A percentile compares a stretch with the other conserved stretches of the same genome.
Evolutionary conservation across 92 coral and sea anemone species (phyloP).

Genomic region (Anthopleura xanthogrammica): DNA sequence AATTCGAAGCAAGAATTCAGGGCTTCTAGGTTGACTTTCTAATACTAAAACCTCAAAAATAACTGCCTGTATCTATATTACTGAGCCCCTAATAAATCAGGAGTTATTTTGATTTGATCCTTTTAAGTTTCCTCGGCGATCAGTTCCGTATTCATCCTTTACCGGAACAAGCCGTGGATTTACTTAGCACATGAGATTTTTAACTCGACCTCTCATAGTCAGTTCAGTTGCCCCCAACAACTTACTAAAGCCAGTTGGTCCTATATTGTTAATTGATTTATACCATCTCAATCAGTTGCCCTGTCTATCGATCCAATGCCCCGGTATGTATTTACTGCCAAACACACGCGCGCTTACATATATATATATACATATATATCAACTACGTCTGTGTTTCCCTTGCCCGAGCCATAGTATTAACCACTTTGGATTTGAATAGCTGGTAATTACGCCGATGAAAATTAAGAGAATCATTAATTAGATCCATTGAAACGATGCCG

Average conservation of each 20-base stretch:
- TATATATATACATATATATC: no score
- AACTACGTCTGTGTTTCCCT: not conserved
- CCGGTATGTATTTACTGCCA: not conserved
- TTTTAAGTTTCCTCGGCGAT: not conserved
- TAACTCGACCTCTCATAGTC: slow-evolving; percentile 5
- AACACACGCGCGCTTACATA: not conserved
- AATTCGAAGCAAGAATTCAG: not conserved
- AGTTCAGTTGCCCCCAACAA: slow-evolving; percentile 15
- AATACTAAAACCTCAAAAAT: not conserved
- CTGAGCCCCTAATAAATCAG: not conserved
- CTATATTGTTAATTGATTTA: slow-evolving; percentile 6
- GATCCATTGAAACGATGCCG: slow-evolving; percentile 55
- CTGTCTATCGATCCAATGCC: not conserved
- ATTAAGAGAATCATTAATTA: slow-evolving; percentile 71
- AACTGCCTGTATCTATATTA: not conserved
- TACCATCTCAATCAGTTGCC: not conserved
- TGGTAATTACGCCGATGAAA: slow-evolving; percentile 70
- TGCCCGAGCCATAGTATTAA: slow-evolving; percentile 43
- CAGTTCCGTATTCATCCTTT: slow-evolving; percentile 1
- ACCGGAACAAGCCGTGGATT: slow-evolving; percentile 31
- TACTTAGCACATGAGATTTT: slow-evolving; percentile 16
- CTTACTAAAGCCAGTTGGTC: not conserved
- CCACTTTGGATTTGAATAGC: slow-evolving; percentile 76
- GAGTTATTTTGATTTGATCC: not conserved
- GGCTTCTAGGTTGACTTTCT: not conserved